Base-by-base conservation (phyloP, 92 coral and sea anemone species). In the Hydrozoanthus gracilis region DNA sequence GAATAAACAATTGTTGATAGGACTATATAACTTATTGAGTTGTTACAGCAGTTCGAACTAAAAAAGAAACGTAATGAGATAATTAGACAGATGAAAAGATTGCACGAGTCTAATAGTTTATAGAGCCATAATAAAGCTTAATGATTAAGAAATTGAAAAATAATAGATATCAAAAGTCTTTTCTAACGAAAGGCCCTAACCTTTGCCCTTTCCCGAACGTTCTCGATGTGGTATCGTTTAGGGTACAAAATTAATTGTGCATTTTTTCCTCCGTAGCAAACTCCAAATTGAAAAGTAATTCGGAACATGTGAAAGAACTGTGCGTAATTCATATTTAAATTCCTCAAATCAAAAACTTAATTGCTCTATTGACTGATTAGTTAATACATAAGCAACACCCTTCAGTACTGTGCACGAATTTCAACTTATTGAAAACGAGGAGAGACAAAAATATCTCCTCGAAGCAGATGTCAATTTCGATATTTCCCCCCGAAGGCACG, bases 121-220 rank as follows among this genome's bases (percentile, higher is more conserved):
- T 9, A 64, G 49, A 80, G 61, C 75, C 49, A 47, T 65, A 80
- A 80, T 80, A 44, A 18, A 49, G 60, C 85, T 80, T 46, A 66
- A 80, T 65, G 85, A 20, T 65, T 64, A 64, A 48, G 73, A 80
- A 80, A 80, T 67, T 67, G n/a, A 9, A 52, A 80, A 80, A 80
- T 80, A 80, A 66, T 80, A 48, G 85, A 17, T 64, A 64, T 80
- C 52, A 54, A 80, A 80, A 80, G 48, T 61, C 73, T 80, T 80
- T 46, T 50, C 60, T 79, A 79, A 16, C 50, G 8, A 15, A 48
- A 18, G 13, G 56, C 51, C 51, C 56, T 64, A 16, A 80, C 85
- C 85, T 67, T 14, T 80, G 85, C 61, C 85, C 75, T 18, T 3
- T 8, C 45, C 1, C 45, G 15, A 47, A 51, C 61, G 17, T 13